These are phyloP conservation scores for Poeciliopsis turrubarensis DNA, from an alignment of 2,113 vertebrate species.

Conservation along the genomic window DNA sequence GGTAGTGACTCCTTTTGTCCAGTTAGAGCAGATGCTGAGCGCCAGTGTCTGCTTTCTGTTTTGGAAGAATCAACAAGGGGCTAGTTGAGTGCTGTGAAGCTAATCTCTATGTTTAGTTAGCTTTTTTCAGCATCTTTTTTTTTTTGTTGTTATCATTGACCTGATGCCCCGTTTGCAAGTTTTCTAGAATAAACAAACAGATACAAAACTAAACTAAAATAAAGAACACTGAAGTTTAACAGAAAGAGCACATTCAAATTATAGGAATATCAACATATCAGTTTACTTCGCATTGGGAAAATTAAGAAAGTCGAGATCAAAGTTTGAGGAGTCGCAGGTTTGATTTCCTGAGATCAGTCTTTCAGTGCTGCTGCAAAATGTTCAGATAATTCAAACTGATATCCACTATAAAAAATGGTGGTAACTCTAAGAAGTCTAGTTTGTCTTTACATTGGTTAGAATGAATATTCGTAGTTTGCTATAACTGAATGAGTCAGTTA, in stretches of 20 bases:
- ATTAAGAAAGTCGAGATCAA: conserved; percentile 1
- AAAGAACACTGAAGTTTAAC: neutral
- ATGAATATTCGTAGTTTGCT: no score
- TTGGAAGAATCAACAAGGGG: no score
- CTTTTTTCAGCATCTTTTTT: no score
- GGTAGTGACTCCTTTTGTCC: no score
- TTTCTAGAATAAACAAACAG: neutral
- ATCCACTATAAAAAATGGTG: neutral
- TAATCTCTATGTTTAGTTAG: no score
- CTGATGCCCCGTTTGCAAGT: no score
- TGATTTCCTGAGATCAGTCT: conserved; percentile 61
- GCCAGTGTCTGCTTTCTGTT: no score
- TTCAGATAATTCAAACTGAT: conserved; percentile 8
- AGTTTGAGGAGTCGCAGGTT: conserved; percentile 31
- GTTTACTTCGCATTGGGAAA: conserved; percentile 25
- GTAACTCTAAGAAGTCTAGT: neutral
- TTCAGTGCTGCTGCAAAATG: conserved; percentile 29
- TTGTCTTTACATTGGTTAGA: no score
- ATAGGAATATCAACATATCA: conserved; percentile 10
- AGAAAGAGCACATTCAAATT: conserved; percentile 24
- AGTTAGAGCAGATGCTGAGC: no score
- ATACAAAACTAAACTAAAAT: neutral
- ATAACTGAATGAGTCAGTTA: no score
- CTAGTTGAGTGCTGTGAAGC: no score
- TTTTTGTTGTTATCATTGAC: no score